Conservation (phyloP, 2,888 invertebrate genomes). For the Scaptomyza caliginosa region DNA sequence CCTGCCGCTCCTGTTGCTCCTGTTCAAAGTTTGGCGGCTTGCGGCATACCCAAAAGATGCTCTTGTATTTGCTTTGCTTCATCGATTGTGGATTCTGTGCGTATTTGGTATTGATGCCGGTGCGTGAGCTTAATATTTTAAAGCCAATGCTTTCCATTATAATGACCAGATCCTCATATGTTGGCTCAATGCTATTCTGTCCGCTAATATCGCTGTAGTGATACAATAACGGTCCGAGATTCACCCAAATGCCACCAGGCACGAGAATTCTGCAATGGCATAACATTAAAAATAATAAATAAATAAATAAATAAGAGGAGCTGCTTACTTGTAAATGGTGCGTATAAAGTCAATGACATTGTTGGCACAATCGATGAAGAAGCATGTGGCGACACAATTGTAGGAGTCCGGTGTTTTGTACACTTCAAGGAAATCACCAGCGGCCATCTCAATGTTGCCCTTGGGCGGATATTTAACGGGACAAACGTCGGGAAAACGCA, state of each 20-base stretch:
- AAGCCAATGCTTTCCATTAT: slow-evolving; percentile 94
- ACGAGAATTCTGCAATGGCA: slow-evolving; percentile 88
- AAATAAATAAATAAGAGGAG: neutral
- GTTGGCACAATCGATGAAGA: slow-evolving; percentile 99
- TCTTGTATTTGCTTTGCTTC: slow-evolving; percentile 96
- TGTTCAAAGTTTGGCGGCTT: slow-evolving; percentile 86
- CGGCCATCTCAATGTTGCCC: slow-evolving; percentile 95
- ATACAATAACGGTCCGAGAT: slow-evolving; percentile 96
- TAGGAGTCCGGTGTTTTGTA: slow-evolving; percentile 83
- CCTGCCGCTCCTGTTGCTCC: slow-evolving; percentile 11
- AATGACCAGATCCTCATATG: slow-evolving; percentile 91
- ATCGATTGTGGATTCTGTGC: slow-evolving; percentile 96
- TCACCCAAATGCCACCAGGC: slow-evolving; percentile 95
- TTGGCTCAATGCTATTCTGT: slow-evolving; percentile 96
- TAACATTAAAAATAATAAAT: neutral
- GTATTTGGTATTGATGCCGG: slow-evolving; percentile 92
- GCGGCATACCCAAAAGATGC: slow-evolving; percentile 95
- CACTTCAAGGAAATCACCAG: slow-evolving; percentile 96
- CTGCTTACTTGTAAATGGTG: slow-evolving; percentile 89
- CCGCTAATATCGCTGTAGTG: slow-evolving; percentile 94
- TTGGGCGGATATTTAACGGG: slow-evolving; percentile 87
- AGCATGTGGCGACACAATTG: slow-evolving; percentile 97
- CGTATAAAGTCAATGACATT: slow-evolving; percentile 98
- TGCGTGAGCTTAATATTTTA: slow-evolving; percentile 88
- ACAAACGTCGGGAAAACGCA: slow-evolving; percentile 94